phyloP scores from a whole-genome alignment of 2,113 vertebrate species.

The Aplodontia rufa region DNA sequence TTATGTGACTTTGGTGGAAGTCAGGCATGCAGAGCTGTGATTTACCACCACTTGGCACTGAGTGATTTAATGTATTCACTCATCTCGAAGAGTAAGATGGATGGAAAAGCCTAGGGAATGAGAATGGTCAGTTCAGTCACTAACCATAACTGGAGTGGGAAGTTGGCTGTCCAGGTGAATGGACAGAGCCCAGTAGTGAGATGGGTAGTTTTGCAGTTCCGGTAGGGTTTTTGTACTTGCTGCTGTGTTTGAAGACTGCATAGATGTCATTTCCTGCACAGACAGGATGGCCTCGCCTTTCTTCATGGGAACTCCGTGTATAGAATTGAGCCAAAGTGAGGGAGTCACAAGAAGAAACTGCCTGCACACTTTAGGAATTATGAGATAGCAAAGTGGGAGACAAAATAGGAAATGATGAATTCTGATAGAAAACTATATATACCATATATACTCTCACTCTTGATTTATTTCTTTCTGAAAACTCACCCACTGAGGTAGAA shows the following conservation, averaged over 20 bases:
- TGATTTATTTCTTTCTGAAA: background rate
- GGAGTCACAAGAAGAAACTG: background rate
- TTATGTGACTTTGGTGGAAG: conserved; percentile 57
- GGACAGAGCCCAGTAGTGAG: background rate
- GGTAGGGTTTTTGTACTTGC: background rate
- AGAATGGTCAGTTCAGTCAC: background rate
- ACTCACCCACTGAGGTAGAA: background rate
- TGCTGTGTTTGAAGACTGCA: background rate
- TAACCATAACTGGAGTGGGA: background rate
- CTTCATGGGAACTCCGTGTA: background rate
- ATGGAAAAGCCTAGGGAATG: background rate
- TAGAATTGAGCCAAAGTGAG: background rate
- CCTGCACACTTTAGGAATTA: background rate
- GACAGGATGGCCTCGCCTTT: background rate
- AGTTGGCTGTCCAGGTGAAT: background rate
- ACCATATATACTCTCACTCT: background rate
- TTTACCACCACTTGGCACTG: conserved; percentile 33
- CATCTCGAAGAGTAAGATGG: conserved; percentile 24
- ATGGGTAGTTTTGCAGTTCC: background rate
- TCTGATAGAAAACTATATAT: background rate
- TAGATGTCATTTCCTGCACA: background rate
- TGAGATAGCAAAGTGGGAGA: background rate
- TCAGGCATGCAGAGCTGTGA: background rate
- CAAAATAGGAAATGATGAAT: background rate
- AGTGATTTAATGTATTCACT: conserved; percentile 53